Evolutionary conservation across 2,797 vertebrate genomes (phyloP).

Genomic region (Falco naumanni): DNA sequence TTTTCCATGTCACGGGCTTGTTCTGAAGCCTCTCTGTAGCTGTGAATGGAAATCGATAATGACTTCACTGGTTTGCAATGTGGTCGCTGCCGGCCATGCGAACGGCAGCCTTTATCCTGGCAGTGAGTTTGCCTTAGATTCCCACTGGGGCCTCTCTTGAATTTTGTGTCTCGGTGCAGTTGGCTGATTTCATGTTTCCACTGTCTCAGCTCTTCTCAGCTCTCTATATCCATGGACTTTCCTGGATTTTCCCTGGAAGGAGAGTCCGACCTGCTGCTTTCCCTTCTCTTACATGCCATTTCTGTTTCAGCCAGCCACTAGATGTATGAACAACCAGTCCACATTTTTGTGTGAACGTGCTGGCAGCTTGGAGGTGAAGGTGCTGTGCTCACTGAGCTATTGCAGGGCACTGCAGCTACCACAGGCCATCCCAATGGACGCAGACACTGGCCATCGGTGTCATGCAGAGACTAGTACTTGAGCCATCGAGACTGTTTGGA

Average conservation of each 20-base stretch:
- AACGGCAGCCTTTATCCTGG: background rate
- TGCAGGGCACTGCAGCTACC: background rate
- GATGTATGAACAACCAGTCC: background rate
- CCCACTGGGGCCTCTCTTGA: background rate
- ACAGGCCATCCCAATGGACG: fast-evolving
- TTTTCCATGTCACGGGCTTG: background rate
- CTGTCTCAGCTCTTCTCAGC: background rate
- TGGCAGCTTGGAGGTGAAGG: background rate
- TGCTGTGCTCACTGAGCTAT: background rate
- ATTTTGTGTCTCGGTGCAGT: background rate
- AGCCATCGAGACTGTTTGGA: background rate
- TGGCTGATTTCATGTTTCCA: background rate
- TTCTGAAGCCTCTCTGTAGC: background rate
- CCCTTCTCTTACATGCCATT: background rate
- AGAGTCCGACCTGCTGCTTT: background rate
- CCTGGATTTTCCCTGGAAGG: background rate
- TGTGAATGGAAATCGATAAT: background rate
- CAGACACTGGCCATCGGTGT: background rate
- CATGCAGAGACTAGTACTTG: background rate
- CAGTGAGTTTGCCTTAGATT: background rate
- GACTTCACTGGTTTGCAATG: background rate
- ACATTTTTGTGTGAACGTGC: background rate
- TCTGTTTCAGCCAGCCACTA: background rate
- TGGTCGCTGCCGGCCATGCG: background rate
- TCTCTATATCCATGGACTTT: background rate